Percentiles rank a stretch among this genome's conserved stretches.
phyloP scores from a whole-genome alignment of 2,797 vertebrate genomes.

The Eospalax fontanierii region DNA sequence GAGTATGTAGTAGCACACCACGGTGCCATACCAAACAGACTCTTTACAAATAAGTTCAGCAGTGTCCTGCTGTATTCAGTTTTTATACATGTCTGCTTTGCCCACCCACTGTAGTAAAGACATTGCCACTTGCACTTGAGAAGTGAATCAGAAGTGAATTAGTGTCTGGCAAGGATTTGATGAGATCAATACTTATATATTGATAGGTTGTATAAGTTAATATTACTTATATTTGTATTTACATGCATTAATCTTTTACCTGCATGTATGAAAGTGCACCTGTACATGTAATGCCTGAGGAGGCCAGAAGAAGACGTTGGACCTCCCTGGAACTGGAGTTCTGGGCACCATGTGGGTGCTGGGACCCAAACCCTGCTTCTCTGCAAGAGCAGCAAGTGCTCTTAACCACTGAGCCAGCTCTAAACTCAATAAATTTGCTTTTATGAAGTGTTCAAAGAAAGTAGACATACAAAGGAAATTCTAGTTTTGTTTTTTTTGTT shows the following conservation, averaged over 20 bases:
- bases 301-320: too few relatives aligned
- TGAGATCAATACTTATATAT: neutral
- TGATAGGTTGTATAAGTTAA: conserved; percentile 32
- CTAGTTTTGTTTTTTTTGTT: too few relatives aligned
- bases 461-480: neutral
- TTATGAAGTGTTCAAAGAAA: conserved; percentile 46
- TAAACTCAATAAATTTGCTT: conserved; percentile 33
- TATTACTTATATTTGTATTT: neutral
- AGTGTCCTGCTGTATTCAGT: neutral
- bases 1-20: neutral
- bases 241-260: too few relatives aligned
- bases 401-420: neutral
- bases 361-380: too few relatives aligned
- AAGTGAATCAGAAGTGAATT: conserved; percentile 60
- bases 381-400: too few relatives aligned
- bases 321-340: too few relatives aligned
- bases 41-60: conserved; percentile 24
- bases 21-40: neutral
- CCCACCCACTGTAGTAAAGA: conserved; percentile 11
- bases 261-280: too few relatives aligned
- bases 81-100: conserved; percentile 46
- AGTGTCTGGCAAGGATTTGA: conserved; percentile 53
- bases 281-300: too few relatives aligned
- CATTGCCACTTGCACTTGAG: conserved; percentile 43
- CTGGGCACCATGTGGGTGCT: too few relatives aligned